Conservation (phyloP, 2,113 vertebrate genomes). For the Petrocephalus microphthalmus region DNA sequence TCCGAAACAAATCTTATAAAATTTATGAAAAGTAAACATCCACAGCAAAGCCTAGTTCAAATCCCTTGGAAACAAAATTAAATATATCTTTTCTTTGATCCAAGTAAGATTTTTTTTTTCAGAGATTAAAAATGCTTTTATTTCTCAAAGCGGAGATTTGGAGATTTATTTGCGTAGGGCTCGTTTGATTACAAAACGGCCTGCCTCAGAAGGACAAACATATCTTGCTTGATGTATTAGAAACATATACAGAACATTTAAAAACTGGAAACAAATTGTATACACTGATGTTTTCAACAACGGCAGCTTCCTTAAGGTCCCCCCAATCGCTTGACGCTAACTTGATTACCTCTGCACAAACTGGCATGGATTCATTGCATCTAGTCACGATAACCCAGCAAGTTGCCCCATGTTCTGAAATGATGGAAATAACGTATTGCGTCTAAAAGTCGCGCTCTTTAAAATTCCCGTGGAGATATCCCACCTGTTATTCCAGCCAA, state of each 20-base stretch:
- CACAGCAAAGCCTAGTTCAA: not conserved
- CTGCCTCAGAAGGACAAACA: not conserved
- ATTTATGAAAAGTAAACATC: not conserved
- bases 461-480: not conserved
- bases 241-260: not conserved
- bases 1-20: not conserved
- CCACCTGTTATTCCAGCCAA: not conserved
- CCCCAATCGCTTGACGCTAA: not conserved
- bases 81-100: not conserved
- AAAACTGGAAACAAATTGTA: not conserved
- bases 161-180: not conserved
- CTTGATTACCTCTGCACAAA: not conserved
- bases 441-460: not conserved
- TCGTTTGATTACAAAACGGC: not conserved
- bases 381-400: not conserved
- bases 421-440: not conserved
- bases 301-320: not conserved
- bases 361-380: not conserved
- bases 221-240: not conserved
- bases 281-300: not conserved
- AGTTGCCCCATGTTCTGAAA: not conserved
- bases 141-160: not conserved
- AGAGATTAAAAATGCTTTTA: not conserved
- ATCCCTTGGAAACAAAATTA: not conserved
- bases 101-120: not conserved